These are phyloP conservation scores for Calonectris borealis DNA, from an alignment of 2,113 vertebrate species.

Conservation along the genomic window DNA sequence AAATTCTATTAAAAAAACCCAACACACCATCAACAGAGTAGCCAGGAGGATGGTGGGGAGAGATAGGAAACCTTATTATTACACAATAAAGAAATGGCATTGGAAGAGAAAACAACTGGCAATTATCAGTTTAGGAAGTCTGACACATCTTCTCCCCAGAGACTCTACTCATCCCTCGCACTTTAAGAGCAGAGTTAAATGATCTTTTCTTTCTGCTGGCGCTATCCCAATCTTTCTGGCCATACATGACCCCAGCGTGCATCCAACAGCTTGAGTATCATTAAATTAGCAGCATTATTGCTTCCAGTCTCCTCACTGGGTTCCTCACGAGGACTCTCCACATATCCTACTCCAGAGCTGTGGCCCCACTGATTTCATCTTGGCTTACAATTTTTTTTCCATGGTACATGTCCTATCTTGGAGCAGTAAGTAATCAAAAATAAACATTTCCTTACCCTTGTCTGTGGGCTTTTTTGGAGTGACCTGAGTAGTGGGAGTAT, in stretches of 20 bases:
- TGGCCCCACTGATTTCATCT: neutral
- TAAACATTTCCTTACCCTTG: conserved; percentile 82
- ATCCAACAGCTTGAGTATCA: neutral
- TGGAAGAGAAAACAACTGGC: neutral
- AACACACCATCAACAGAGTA: neutral
- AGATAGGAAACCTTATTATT: neutral
- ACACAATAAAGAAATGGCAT: neutral
- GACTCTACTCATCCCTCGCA: fast-evolving
- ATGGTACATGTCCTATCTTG: neutral
- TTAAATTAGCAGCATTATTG: neutral
- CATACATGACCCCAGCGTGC: neutral
- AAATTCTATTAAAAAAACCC: neutral
- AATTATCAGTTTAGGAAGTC: neutral
- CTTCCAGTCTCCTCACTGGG: neutral
- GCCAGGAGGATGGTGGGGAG: neutral
- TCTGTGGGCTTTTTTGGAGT: conserved; percentile 91
- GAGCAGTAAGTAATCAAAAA: neutral
- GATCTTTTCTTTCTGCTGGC: neutral
- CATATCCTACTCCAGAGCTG: fast-evolving
- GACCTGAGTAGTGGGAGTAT: conserved; percentile 94
- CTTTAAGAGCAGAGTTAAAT: neutral
- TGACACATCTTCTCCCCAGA: neutral
- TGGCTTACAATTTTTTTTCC: neutral
- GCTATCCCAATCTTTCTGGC: neutral
- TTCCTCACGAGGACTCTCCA: neutral